Evolutionary conservation across 1,140 invertebrate genomes (phyloP), one percentile per base, ranked within the genome.

Genomic region (Pogonognathellus flavescens): DNA sequence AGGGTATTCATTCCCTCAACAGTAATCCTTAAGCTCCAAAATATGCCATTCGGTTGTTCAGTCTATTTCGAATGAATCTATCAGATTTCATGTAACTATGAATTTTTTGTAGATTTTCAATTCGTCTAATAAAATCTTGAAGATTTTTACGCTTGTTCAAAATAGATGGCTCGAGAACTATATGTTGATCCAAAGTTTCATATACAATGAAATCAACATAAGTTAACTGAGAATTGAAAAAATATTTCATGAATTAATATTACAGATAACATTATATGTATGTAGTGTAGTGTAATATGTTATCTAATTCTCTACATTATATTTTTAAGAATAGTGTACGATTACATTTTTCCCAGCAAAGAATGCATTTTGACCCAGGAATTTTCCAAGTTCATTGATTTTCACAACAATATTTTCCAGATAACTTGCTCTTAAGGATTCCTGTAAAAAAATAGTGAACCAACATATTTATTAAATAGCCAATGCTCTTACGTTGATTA

Each of bases 201-300:
- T 92, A 92, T 18, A 92, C 84, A 49, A 91, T 88, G 87, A 93
- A 93, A 85, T 93, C 92, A 6, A 91, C 91, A 88, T 91, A 92
- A 0, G 90, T 91, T 10, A 92, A 86, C 92, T 92, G 88, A 31
- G 87, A 87, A 59, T 83, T 80, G 6, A 1, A 41, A 41, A 3
- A 41, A 41, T 41, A n/a, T n/a, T n/a, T n/a, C n/a, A n/a, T n/a
- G n/a, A n/a, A n/a, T n/a, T n/a, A n/a, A n/a, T n/a, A n/a, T n/a
- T n/a, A n/a, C n/a, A n/a, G n/a, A n/a, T n/a, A n/a, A n/a, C n/a
- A n/a, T n/a, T n/a, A n/a, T n/a, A n/a, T n/a, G n/a, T n/a, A n/a
- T n/a, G n/a, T n/a, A n/a, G n/a, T n/a, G n/a, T n/a, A n/a, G n/a
- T n/a, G n/a, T n/a, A n/a, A n/a, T n/a, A n/a, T n/a, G n/a, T n/a